Conservation (phyloP, 2,113 vertebrate species). For the Pangasianodon gigas region DNA sequence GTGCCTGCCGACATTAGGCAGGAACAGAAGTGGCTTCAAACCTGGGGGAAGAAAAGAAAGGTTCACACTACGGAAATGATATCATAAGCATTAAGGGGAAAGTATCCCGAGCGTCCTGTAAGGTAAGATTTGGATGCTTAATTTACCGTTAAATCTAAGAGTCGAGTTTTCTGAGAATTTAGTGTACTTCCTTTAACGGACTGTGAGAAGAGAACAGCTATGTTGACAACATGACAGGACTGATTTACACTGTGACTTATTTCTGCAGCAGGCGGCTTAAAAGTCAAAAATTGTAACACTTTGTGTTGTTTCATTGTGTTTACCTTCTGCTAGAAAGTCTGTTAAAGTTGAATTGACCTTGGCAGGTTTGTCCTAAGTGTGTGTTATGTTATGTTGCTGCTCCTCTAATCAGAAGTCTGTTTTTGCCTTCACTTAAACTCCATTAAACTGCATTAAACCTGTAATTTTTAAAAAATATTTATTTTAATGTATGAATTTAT, state of each 20-base stretch:
- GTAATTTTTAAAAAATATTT: background rate
- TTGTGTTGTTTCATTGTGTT: background rate
- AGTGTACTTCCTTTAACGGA: background rate
- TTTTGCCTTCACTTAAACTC: background rate
- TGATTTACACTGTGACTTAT: background rate
- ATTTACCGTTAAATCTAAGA: background rate
- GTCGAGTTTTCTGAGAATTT: background rate
- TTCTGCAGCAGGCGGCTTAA: background rate
- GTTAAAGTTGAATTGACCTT: constrained; percentile 30
- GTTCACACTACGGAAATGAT: background rate
- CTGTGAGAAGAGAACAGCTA: background rate
- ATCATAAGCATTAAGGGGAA: background rate
- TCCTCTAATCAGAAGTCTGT: background rate
- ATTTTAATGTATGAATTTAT: background rate
- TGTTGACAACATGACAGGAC: background rate
- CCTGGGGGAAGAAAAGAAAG: background rate
- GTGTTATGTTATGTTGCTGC: background rate
- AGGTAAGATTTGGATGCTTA: background rate
- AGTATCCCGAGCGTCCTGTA: no score
- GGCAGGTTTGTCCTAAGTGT: background rate
- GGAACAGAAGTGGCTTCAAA: constrained; percentile 16
- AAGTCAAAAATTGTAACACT: background rate
- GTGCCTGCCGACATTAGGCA: constrained; percentile 38
- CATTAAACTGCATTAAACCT: background rate
- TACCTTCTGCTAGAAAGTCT: background rate